Percentiles rank a stretch among this genome's conserved stretches.
Evolutionary conservation across 2,113 vertebrate species (phyloP).

Genomic region (Heliornis fulica): DNA sequence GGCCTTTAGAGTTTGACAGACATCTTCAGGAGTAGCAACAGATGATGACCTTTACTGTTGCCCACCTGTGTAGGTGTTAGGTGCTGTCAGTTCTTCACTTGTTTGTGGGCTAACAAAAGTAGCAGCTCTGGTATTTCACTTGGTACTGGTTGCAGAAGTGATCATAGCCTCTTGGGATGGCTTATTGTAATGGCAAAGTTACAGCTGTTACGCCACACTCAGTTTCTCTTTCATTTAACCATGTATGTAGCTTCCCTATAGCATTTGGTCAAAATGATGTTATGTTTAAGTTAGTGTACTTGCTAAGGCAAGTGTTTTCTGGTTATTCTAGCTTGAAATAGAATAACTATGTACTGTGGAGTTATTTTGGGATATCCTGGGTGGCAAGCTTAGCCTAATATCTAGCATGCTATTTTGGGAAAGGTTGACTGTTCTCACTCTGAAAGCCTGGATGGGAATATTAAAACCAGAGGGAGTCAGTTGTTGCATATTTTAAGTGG

Average conservation of each 20-base stretch:
- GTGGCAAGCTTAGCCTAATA: constrained; percentile 4
- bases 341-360: not conserved
- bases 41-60: not conserved
- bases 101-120: not conserved
- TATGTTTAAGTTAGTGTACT: not conserved
- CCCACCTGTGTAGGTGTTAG: not conserved
- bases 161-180: not conserved
- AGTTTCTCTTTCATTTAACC: not conserved
- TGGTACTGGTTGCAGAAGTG: not conserved
- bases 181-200: not conserved
- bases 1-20: not conserved
- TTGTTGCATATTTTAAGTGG: not conserved
- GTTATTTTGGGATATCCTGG: constrained; percentile 50
- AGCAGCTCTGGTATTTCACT: not conserved
- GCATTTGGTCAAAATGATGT: not conserved
- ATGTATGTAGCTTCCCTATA: not conserved
- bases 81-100: not conserved
- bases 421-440: not conserved
- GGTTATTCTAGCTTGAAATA: not conserved
- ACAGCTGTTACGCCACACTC: not conserved
- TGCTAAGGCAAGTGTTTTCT: not conserved
- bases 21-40: not conserved
- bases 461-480: not conserved
- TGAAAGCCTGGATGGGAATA: not conserved
- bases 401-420: constrained; percentile 32